phyloP scores from a whole-genome alignment of 2,888 invertebrate genomes.

The Rhodophaea formosa region DNA sequence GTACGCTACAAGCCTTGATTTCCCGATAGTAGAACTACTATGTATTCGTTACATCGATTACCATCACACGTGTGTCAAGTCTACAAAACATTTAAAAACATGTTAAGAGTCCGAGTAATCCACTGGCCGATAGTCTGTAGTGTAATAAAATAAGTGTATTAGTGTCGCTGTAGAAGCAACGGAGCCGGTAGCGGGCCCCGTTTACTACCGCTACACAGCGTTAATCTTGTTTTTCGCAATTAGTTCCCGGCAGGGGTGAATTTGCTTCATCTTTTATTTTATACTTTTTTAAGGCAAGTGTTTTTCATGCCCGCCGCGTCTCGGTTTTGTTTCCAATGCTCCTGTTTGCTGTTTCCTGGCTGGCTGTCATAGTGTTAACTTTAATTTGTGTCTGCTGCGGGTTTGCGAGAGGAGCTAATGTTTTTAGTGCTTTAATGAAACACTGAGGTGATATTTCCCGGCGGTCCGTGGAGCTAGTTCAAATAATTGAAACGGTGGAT shows the following conservation, averaged over 20 bases:
- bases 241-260: constrained; percentile 66
- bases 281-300: constrained; percentile 51
- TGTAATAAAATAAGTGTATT: constrained; percentile 69
- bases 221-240: constrained; percentile 77
- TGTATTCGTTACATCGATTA: no score
- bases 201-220: constrained; percentile 66
- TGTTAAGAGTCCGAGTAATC: no score
- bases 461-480: background rate
- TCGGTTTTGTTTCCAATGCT: constrained; percentile 39
- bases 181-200: constrained; percentile 59
- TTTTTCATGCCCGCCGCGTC: constrained; percentile 46
- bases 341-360: constrained; percentile 30
- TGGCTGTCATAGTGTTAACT: constrained; percentile 30
- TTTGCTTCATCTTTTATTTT: constrained; percentile 53
- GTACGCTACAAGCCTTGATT: no score
- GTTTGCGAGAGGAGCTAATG: constrained; percentile 9
- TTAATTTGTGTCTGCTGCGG: constrained; percentile 12
- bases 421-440: constrained; percentile 27
- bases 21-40: no score
- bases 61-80: no score
- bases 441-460: background rate
- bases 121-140: no score
- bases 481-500: background rate
- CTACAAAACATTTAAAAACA: no score
- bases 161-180: constrained; percentile 67